Conservation (phyloP, 1,140 invertebrate genomes). For the Zaprionus inermis region DNA sequence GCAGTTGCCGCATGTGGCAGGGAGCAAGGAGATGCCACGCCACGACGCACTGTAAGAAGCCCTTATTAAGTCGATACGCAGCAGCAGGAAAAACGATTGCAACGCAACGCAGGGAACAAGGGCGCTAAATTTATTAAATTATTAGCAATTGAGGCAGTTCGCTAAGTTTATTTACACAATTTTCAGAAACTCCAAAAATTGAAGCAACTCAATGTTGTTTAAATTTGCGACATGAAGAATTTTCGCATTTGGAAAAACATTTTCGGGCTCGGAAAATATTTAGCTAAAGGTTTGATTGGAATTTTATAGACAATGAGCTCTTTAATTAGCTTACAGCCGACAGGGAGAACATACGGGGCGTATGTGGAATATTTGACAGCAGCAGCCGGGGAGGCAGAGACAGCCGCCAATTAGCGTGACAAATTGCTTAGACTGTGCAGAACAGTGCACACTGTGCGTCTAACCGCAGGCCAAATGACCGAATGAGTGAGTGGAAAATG, state of each 20-base stretch:
- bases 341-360: not conserved
- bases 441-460: not conserved
- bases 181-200: not conserved
- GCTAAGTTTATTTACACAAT: not conserved
- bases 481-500: constrained; percentile 12
- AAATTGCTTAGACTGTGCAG: constrained; percentile 58
- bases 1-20: constrained; percentile 1
- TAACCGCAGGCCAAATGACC: constrained; percentile 23
- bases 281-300: not conserved
- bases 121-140: not conserved
- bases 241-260: not conserved
- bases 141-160: not conserved
- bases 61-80: not conserved
- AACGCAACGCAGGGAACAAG: not conserved
- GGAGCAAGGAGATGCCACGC: not conserved
- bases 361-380: not conserved
- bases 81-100: not conserved
- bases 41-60: not conserved
- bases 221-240: not conserved
- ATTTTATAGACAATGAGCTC: not conserved
- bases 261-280: not conserved
- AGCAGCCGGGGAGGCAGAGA: not conserved
- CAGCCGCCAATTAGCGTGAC: constrained; percentile 72
- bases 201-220: not conserved
- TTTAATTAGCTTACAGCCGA: not conserved